Base-by-base conservation (phyloP, 2,113 vertebrate genomes). In the Peromyscus leucopus region DNA sequence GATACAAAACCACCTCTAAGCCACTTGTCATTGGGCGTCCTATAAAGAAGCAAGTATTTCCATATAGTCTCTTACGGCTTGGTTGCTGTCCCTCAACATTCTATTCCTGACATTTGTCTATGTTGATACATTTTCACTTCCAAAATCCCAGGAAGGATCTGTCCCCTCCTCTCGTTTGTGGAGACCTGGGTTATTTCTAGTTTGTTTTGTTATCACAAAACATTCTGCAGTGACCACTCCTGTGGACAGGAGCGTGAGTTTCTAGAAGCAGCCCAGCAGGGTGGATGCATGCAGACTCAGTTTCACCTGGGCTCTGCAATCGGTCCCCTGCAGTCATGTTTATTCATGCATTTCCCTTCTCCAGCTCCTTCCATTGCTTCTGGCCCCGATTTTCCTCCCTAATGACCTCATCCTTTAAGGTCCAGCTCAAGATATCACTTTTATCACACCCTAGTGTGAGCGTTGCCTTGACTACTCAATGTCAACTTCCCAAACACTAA, bases 251-350 rank as follows among this genome's bases (percentile, higher is more conserved):
- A 24, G 69, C 31, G 7, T 0, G 10, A 26, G 28, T 48, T 71
- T 88, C 69, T 95, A 31, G 19, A 89, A 48, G 46, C 0, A 51
- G 61, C 21, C 10, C 71, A 16, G 31, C 2, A 8, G 76, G 69
- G 1, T 72, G 36, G 7, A 4, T 1, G 0, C 0, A 33, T 2
- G 12, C 21, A 24, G 12, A 59, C n/a, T 74, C 59, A 19, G 78
- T 28, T 67, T 59, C 12, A 13, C 55, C 33, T 16, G 0, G 1
- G 33, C 42, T 82, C 86, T 39, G 55, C n/a, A 22, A 42, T 16
- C 42, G 11, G 1, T 4, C 13, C 1, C 17, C n/a, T 19, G 2
- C 24, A 24, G 28, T 5, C 12, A 3, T 0, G 17, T 46, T n/a
- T 4, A 87, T 10, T 31, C 59, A 91, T 2, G 2, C 1, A 21